Evolutionary conservation across 2,113 vertebrate species (phyloP).

Genomic region (Thunnus maccoyii): DNA sequence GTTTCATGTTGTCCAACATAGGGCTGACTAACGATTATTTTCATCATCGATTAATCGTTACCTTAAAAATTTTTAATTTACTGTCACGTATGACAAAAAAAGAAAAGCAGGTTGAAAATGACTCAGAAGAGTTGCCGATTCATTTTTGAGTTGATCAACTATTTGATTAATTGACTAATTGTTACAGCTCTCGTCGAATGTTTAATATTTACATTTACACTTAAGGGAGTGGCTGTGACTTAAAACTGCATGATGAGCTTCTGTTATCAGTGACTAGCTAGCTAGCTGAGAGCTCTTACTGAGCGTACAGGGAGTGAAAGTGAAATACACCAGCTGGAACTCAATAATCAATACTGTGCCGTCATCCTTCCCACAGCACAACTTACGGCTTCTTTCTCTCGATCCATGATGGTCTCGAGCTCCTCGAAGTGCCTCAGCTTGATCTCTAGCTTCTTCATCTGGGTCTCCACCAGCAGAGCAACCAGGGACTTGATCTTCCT

Average conservation of each 20-base stretch:
- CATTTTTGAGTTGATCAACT: no score
- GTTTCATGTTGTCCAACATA: neutral
- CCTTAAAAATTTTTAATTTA: no score
- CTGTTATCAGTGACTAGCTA: slow-evolving; percentile 18
- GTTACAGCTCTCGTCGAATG: no score
- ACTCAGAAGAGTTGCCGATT: no score
- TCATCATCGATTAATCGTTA: no score
- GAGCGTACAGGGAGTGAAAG: neutral
- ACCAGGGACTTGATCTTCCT: slow-evolving; percentile 98
- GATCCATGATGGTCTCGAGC: slow-evolving; percentile 98
- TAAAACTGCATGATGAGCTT: neutral
- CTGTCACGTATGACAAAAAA: no score
- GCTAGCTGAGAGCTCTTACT: slow-evolving; percentile 13
- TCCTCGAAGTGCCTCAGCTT: slow-evolving; percentile 98
- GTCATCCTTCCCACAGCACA: no score
- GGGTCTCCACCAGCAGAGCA: slow-evolving; percentile 95
- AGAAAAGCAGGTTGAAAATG: no score
- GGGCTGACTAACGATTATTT: no score
- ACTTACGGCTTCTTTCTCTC: slow-evolving; percentile 97
- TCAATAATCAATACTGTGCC: neutral
- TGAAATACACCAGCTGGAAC: neutral
- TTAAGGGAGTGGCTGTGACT: neutral
- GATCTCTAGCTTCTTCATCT: slow-evolving; percentile 99
- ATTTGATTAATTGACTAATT: no score
- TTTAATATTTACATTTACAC: neutral